Evolutionary conservation across 2,888 invertebrate species (phyloP), one percentile per base, ranked within the genome.

Genomic region (Gnatocerus cornutus): DNA sequence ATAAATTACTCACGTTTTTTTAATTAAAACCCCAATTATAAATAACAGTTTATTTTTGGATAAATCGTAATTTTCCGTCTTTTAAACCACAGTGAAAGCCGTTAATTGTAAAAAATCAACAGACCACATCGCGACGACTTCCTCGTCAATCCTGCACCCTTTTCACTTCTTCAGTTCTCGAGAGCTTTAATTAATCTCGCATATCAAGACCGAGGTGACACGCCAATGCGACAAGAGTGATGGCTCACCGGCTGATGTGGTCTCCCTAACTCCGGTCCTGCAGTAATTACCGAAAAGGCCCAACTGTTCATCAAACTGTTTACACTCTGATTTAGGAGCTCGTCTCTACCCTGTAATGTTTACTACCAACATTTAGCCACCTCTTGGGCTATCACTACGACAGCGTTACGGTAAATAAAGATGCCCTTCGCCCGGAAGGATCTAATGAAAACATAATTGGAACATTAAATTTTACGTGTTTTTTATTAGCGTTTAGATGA

Each of bases 301-400:
- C 56, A 45, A 69, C 72, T 72, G 73, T 75, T 73, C 72, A 75
- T 75, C 75, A 75, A 75, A 75, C 74, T 75, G 75, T 75, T 75
- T 75, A 74, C 75, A 75, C 74, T 73, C 70, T 73, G 73, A 73
- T 75, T 73, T 75, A 74, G 50, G 45, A 45, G 13, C 59, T 59
- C 21, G 45, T 37, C 50, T 16, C 21, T 59, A 33, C 30, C 41
- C 41, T 62, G 53, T 33, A n/a, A 58, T 69, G 69, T 69, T 65
- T 65, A 59, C 59, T 61, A 33, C 62, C 7, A 21, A 43, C 59
- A 62, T 68, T 68, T 62, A 52, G 61, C 8, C 63, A 68, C 56
- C 56, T 68, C 29, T 29, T n/a, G 21, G 58, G 12, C 65, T 48
- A 56, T 65, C 65, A 58, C 58, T 1, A 14, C 27, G 61, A n/a